Evolutionary conservation across 37 sponge, comb jelly and placozoan species (phyloP).

Genomic region (Haliclona indistincta): DNA sequence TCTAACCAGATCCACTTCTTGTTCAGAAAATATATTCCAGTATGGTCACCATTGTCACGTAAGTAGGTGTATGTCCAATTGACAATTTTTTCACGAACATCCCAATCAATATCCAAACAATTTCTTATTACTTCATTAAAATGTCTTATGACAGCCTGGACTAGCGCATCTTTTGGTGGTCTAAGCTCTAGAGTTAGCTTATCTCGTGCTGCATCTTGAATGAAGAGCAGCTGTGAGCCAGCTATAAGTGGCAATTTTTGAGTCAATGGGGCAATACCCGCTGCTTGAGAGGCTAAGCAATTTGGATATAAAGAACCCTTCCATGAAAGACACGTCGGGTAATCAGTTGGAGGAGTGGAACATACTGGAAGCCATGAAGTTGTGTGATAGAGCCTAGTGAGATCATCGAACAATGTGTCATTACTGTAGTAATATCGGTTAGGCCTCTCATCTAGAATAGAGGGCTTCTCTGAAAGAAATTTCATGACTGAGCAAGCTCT

Average conservation of each 20-base stretch:
- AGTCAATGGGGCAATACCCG: background rate
- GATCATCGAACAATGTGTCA: background rate
- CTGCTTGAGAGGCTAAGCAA: background rate
- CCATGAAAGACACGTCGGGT: constrained; percentile 41
- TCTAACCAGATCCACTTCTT: constrained; percentile 34
- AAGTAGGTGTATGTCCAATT: too few species aligned
- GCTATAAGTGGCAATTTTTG: constrained; percentile 1
- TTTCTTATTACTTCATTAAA: too few species aligned
- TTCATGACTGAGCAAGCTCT: constrained; percentile 41
- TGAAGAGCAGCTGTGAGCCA: constrained; percentile 49
- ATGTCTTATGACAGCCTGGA: too few species aligned
- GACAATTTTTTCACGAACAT: too few species aligned
- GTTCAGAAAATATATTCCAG: too few species aligned
- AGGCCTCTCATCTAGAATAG: background rate
- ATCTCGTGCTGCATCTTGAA: background rate
- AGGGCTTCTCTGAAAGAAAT: background rate
- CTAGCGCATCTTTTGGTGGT: too few species aligned
- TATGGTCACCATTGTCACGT: too few species aligned
- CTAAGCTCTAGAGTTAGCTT: too few species aligned
- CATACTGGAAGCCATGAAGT: constrained; percentile 48
- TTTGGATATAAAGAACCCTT: constrained; percentile 22
- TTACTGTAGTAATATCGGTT: too few species aligned
- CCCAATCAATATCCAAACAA: too few species aligned
- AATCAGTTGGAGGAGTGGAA: constrained; percentile 10
- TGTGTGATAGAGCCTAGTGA: background rate